These are phyloP conservation scores for Stenolophus ochropezus DNA, from an alignment of 2,888 invertebrate species.

Conservation along the genomic window DNA sequence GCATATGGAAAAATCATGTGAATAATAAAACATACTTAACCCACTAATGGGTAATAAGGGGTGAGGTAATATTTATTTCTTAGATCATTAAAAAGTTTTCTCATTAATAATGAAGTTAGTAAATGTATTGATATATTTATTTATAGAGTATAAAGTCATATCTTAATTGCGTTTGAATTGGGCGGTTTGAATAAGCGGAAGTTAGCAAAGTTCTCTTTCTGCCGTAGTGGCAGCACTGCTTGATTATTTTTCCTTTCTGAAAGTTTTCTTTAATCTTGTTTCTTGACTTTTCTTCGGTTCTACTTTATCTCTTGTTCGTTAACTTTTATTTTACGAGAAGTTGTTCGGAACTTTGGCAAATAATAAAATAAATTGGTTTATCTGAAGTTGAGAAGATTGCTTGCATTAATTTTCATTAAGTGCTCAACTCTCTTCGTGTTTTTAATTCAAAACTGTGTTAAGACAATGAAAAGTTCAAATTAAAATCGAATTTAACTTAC, in stretches of 20 bases:
- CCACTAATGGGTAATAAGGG: too few species aligned
- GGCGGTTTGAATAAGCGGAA: constrained; percentile 2
- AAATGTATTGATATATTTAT: neutral
- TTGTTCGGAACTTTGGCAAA: constrained; percentile 51
- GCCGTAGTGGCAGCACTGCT: neutral
- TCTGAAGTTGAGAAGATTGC: constrained; percentile 44
- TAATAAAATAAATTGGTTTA: constrained; percentile 57
- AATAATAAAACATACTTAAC: too few species aligned
- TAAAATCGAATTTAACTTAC: constrained; percentile 34
- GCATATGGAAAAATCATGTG: too few species aligned
- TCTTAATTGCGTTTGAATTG: constrained; percentile 8
- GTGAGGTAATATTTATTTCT: too few species aligned
- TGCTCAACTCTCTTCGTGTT: constrained; percentile 33
- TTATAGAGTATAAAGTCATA: neutral
- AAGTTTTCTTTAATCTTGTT: constrained; percentile 51
- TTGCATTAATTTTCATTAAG: constrained; percentile 56
- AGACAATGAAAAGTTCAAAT: constrained; percentile 34
- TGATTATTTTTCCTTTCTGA: constrained; percentile 30
- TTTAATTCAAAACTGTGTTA: constrained; percentile 34
- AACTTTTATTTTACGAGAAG: constrained; percentile 51
- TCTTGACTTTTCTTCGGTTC: constrained; percentile 44
- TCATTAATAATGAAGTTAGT: neutral
- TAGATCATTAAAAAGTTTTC: neutral
- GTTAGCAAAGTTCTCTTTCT: constrained; percentile 1
- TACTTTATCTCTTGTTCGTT: constrained; percentile 56